Evolutionary conservation across 2,888 invertebrate genomes (phyloP), one percentile per base, ranked within the genome.

Genomic region (Tholera decimalis): DNA sequence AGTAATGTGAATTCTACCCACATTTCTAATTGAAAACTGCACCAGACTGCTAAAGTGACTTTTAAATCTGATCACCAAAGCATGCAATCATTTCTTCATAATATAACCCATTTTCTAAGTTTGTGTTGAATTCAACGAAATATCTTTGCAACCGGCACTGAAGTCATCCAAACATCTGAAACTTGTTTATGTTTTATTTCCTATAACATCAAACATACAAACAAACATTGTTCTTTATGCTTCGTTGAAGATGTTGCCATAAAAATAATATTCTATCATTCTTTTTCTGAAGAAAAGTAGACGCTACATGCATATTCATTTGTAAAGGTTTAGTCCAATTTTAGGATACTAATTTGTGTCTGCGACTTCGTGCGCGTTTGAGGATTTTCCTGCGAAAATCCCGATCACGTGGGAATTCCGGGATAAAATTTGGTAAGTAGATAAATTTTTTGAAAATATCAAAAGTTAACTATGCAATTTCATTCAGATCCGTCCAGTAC

Each of bases 101-200:
- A 39, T 37, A 28, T 63, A 79, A 71, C 71, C 57, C 46, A 71
- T 50, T 70, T 63, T 75, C 53, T 47, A 54, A 47, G 39, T 65
- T 73, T 33, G 41, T 54, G 33, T 61, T 54, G 1, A 53, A 15
- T 80, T 80, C 77, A 64, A 50, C 59, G 77, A 77, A 80, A 15
- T 22, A 39, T 62, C 11, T 65, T 28, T 39, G 59, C 46, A 55
- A 30, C 49, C 46, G 26, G 15, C 66, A 60, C 35, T 65, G 56
- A 59, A 62, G 58, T 64, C 46, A 53, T 62, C 50, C 43, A 61
- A 61, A 77, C 72, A 58, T 80, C 15, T 63, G 58, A 55, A 56
- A 47, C 35, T 59, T 77, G 70, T 69, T 79, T 75, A 79, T 57
- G 51, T 53, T 44, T 74, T 56, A 55, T 56, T 74, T 69, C 68